Conservation (phyloP, 2,113 vertebrate genomes). For the Anhinga rufa region DNA sequence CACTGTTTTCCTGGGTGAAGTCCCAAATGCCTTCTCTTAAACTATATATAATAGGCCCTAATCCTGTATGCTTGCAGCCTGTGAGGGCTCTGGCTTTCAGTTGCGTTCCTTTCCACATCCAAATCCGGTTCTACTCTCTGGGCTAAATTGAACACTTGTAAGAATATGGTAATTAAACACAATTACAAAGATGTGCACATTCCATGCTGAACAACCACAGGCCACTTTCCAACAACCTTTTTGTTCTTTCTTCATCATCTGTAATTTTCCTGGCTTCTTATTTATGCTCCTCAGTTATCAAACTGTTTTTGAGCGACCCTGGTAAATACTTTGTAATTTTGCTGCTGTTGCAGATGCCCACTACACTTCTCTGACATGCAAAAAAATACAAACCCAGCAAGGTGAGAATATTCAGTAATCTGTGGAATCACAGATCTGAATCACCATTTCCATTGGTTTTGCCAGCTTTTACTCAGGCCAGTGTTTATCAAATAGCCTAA, state of each 20-base stretch:
- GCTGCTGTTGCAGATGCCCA: not conserved
- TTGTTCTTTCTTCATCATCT: not conserved
- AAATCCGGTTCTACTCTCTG: not conserved
- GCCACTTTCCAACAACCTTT: not conserved
- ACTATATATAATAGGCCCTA: not conserved
- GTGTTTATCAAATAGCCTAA: not conserved
- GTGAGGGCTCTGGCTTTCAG: not conserved
- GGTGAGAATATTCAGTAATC: not conserved
- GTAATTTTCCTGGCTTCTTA: not conserved
- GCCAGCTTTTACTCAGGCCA: not conserved
- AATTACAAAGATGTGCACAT: not conserved
- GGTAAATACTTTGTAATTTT: not conserved
- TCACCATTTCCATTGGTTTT: not conserved
- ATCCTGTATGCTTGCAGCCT: not conserved
- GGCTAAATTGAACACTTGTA: not conserved
- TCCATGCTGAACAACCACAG: not conserved
- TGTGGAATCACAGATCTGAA: not conserved
- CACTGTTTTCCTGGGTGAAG: not conserved
- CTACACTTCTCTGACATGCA: rapidly evolving
- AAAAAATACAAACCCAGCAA: not conserved
- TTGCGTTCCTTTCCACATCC: not conserved
- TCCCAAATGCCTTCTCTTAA: not conserved
- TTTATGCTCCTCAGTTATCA: not conserved
- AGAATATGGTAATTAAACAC: not conserved
- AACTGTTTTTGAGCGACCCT: not conserved